Percentiles rank a stretch among this genome's conserved stretches.
These are phyloP conservation scores for Thera britannica DNA, from an alignment of 2,888 invertebrate species.

Conservation along the genomic window DNA sequence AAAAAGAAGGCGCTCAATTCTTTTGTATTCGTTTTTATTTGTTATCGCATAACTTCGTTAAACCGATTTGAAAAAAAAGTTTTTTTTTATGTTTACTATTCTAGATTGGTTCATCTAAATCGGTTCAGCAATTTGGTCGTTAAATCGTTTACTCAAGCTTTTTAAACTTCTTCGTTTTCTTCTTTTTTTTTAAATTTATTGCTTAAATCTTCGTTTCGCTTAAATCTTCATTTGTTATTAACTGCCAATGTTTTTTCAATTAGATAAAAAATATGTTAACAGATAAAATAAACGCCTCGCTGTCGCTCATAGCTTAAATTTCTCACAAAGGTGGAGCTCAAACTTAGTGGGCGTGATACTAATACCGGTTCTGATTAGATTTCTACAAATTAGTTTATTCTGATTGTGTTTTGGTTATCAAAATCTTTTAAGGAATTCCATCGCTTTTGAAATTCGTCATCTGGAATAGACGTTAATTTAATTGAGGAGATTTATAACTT, in stretches of 20 bases:
- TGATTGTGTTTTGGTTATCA: constrained; percentile 67
- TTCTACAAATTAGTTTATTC: constrained; percentile 68
- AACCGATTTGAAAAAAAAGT: too few species aligned
- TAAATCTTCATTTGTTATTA: too few species aligned
- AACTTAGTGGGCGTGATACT: constrained; percentile 65
- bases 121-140: too few species aligned
- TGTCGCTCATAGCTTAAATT: constrained; percentile 45
- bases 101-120: too few species aligned
- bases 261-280: not conserved
- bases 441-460: constrained; percentile 36
- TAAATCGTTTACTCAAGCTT: too few species aligned
- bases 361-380: constrained; percentile 76
- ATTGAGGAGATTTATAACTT: constrained; percentile 27
- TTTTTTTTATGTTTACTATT: too few species aligned
- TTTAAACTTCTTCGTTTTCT: too few species aligned
- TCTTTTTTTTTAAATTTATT: too few species aligned
- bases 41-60: too few species aligned
- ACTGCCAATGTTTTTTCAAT: not conserved
- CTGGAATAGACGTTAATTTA: constrained; percentile 31
- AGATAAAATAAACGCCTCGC: not conserved
- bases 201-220: too few species aligned
- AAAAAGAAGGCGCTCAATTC: too few species aligned
- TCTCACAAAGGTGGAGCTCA: constrained; percentile 57
- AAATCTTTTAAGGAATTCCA: constrained; percentile 49
- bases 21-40: too few species aligned